Evolutionary conservation across 2,113 vertebrate species (phyloP).

Genomic region (Sebastes schlegelii): DNA sequence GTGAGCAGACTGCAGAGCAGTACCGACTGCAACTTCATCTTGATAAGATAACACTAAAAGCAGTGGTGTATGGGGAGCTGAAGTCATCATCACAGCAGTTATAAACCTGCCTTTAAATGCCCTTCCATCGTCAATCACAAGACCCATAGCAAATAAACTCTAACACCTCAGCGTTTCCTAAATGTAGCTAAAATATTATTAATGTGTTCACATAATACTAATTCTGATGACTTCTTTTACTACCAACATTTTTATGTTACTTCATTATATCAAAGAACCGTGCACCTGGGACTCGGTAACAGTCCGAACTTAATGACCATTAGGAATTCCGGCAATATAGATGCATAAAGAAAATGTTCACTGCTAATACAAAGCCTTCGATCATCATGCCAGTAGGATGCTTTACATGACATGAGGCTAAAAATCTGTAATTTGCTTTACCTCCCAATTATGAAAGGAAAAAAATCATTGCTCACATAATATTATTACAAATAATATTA

Average conservation of each 20-base stretch:
- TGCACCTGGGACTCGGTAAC: not conserved
- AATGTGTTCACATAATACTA: not conserved
- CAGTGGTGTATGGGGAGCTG: not conserved
- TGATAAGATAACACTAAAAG: conserved; percentile 39
- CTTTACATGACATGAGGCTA: not conserved
- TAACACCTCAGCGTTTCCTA: not conserved
- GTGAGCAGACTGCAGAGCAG: conserved; percentile 8
- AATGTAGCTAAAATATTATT: not conserved
- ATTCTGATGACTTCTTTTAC: not conserved
- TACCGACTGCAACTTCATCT: conserved; percentile 24
- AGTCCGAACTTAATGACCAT: not conserved
- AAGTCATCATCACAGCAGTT: conserved; percentile 19
- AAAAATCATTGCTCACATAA: too few species aligned
- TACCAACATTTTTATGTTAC: not conserved
- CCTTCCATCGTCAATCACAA: conserved; percentile 9
- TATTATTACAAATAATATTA: not conserved
- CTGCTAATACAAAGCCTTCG: not conserved
- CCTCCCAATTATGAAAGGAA: not conserved
- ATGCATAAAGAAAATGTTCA: not conserved
- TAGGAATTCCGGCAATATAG: not conserved
- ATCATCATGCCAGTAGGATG: not conserved
- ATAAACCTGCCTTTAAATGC: conserved; percentile 11
- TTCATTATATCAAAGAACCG: not conserved
- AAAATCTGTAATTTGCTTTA: not conserved
- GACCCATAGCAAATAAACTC: conserved; percentile 7